Evolutionary conservation across 1,140 invertebrate genomes (phyloP), one percentile per base, ranked within the genome.

Genomic region (Eumeta japonica): DNA sequence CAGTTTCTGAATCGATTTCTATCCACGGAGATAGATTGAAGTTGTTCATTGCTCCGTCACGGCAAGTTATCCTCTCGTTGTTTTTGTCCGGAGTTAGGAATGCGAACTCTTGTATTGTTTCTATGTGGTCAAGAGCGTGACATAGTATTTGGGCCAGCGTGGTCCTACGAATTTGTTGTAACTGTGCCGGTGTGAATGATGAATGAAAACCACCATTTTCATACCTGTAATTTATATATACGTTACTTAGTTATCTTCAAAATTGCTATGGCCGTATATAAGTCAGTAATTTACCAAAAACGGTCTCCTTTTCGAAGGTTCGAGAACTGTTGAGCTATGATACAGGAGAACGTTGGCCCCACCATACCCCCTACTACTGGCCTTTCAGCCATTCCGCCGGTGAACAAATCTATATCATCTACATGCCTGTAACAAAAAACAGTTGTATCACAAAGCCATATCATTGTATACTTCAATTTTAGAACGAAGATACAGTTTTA

Each of bases 261-360:
- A 7, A 31, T 5, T 7, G 12, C 7, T 9, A 31, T 31, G 10
- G 10, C 13, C 7, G 13, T 31, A 12, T 31, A 9, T 12, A 9
- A 12, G 12, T 7, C 29, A 31, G 7, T 24, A 11, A 19, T 27
- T 55, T 53, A 89, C 91, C 93, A 97, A 65, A 96, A 97, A 43
- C 94, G 70, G 75, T 97, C 94, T 17, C 94, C 94, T 60, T 87
- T 87, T 3, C 90, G 81, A 0, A 94, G 64, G 55, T 92, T 88
- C 14, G 83, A 81, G 58, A 97, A 97, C 58, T 97, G 94, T 50
- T 94, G 89, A 0, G 89, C 94, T 11, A 98, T 89, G 38, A 98
- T 92, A 56, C 95, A 98, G 30, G 92, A 92, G 58, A 98, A 94
- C 0, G 94, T 97, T 1, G 95, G 94, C 0, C 95, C 95, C 1